Base-by-base conservation (phyloP, 2,113 vertebrate species). In the Bubo bubo region DNA sequence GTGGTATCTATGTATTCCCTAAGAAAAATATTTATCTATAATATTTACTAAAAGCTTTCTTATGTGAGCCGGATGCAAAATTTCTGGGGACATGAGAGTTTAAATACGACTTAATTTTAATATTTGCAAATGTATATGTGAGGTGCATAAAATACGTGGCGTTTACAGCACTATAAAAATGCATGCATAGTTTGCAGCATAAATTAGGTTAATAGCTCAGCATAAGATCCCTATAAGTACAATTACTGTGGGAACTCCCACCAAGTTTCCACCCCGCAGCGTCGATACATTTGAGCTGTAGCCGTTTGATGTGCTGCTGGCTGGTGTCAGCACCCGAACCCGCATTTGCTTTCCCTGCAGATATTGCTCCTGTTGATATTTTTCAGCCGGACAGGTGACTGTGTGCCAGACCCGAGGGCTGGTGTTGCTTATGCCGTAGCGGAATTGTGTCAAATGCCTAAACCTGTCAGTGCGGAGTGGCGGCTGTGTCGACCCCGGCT, bases 11-110 rank as follows among this genome's bases (percentile, higher is more conserved):
- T 53, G 27, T 64, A 55, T 89, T 92, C 76, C 76, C 66, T 28
- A 39, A 76, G 74, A 92, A 88, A 80, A 88, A 84, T 81, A 88
- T 37, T 30, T 88, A 47, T 77, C 53, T 67, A 35, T 73, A 30
- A 7, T 79, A 55, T 79, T 82, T 89, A 68, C 85, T 68, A 41
- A 70, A 81, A 86, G 55, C 49, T 79, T 58, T n/a, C 53, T 68
- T 16, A 6, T 11, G 30, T 53, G 43, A 92, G 34, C 71, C 13
- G 27, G 75, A 79, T 92, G n/a, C 53, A 32, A 55, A 88, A 55
- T 73, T 86, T 47, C 59, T 18, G 47, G 37, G 53, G 66, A 67
- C 13, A 4, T 8, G 26, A 49, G 55, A 27, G 60, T 34, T 86
- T 79, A 55, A 73, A 87, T 68, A 55, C 18, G 10, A 18, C 67